Percentiles rank a stretch among this genome's conserved stretches.
Evolutionary conservation across 2,113 vertebrate species (phyloP).

Genomic region (Phrynosoma blainvillii): DNA sequence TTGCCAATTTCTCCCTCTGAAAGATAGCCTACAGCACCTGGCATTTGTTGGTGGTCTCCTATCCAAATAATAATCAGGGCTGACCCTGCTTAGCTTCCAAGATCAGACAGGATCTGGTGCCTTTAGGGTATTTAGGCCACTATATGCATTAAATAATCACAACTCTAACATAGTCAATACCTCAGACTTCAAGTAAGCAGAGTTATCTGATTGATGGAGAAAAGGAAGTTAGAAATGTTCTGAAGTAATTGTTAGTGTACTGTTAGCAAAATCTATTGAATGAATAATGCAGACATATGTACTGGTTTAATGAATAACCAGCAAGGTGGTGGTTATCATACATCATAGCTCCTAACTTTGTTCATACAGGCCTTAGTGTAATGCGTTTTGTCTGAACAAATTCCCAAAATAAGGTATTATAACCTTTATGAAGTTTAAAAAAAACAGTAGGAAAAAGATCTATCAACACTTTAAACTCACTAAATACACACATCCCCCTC

Average conservation of each 20-base stretch:
- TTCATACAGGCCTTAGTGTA: not conserved
- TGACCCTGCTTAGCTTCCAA: too few relatives aligned
- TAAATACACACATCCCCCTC: too few relatives aligned
- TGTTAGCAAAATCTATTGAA: not conserved
- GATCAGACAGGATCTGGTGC: too few relatives aligned
- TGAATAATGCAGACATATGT: not conserved
- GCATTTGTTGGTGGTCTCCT: too few relatives aligned
- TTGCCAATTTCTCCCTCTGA: too few relatives aligned
- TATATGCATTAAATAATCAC: not conserved
- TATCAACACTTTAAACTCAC: too few relatives aligned
- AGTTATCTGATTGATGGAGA: not conserved
- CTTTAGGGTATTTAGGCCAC: too few relatives aligned
- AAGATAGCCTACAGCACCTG: too few relatives aligned
- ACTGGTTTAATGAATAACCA: not conserved
- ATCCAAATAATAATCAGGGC: too few relatives aligned
- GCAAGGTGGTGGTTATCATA: not conserved
- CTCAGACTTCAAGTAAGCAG: not conserved
- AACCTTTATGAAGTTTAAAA: slow-evolving; percentile 3
- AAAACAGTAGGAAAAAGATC: slow-evolving; percentile 32
- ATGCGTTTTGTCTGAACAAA: accelerated
- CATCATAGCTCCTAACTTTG: not conserved
- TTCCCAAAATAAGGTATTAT: not conserved
- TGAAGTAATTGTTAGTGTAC: not conserved
- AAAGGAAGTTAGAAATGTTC: not conserved
- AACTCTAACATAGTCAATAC: not conserved